These are phyloP conservation scores for Aphaenogaster rudis DNA, from an alignment of 1,140 invertebrate species.

Conservation along the genomic window DNA sequence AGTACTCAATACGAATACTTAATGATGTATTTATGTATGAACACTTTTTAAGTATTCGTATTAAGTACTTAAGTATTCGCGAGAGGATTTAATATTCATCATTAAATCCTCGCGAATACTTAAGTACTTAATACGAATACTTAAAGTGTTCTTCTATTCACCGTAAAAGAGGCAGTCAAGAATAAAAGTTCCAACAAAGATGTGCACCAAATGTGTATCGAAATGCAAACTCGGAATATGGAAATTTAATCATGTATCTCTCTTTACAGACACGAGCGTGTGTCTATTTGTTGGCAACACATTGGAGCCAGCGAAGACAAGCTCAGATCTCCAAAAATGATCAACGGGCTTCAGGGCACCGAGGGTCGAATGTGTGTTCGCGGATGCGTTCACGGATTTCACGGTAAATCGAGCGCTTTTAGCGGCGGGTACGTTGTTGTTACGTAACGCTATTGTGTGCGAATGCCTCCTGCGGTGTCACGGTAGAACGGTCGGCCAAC, in stretches of 20 bases:
- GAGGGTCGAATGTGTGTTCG: conserved; percentile 24
- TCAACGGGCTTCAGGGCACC: conserved; percentile 61
- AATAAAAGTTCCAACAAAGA: neutral
- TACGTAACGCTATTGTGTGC: conserved; percentile 72
- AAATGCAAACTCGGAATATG: neutral
- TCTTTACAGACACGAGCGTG: neutral
- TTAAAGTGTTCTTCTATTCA: neutral
- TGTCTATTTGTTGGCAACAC: conserved; percentile 15
- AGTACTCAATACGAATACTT: no score
- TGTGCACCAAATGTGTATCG: neutral
- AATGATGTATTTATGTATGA: no score
- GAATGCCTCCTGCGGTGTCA: conserved; percentile 76
- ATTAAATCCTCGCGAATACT: neutral
- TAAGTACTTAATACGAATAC: no score
- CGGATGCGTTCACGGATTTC: conserved; percentile 69
- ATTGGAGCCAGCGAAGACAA: neutral
- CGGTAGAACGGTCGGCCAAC: conserved; percentile 67
- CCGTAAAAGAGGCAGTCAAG: neutral
- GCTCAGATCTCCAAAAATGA: conserved; percentile 69
- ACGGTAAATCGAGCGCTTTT: conserved; percentile 78
- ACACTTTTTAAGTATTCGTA: no score
- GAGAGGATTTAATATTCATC: no score
- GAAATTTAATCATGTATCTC: neutral
- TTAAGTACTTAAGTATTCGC: no score
- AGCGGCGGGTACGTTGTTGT: conserved; percentile 51